These are phyloP conservation scores for Panthera uncia DNA, from an alignment of 2,113 vertebrate species.

Conservation along the genomic window DNA sequence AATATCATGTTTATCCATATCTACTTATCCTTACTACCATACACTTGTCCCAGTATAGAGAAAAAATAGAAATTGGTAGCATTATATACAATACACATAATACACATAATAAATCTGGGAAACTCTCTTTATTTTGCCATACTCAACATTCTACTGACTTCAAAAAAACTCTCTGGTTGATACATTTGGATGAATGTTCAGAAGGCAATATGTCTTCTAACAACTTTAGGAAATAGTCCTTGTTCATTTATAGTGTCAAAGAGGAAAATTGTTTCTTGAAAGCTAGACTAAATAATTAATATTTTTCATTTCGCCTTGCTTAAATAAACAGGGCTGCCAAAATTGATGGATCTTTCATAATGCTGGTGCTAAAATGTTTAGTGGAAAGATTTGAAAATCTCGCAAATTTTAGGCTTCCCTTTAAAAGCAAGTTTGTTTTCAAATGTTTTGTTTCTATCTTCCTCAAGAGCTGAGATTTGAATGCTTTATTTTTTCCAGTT, in stretches of 20 bases:
- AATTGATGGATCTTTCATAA: conserved; percentile 27
- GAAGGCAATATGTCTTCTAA: not conserved
- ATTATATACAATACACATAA: not conserved
- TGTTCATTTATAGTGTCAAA: not conserved
- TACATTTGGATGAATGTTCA: conserved; percentile 15
- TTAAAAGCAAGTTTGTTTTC: conserved; percentile 17
- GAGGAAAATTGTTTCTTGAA: not conserved
- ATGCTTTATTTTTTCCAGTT: not conserved
- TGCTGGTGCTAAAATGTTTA: not conserved
- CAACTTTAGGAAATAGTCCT: not conserved
- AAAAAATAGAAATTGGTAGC: not conserved
- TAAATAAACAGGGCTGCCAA: conserved; percentile 52
- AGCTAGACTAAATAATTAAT: not conserved
- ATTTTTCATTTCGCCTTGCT: conserved; percentile 34
- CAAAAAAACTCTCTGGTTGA: not conserved
- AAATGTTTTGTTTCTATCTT: conserved; percentile 9
- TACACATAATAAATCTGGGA: not conserved
- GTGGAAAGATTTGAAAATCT: conserved; percentile 10
- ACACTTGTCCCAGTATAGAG: not conserved
- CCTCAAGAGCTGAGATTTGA: not conserved
- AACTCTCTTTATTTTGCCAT: not conserved
- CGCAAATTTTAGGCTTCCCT: not conserved
- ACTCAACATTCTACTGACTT: not conserved
- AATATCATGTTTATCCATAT: not conserved
- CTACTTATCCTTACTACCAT: not conserved